Evolutionary conservation across 2,888 invertebrate species (phyloP).

Genomic region (Acrobasis suavella): DNA sequence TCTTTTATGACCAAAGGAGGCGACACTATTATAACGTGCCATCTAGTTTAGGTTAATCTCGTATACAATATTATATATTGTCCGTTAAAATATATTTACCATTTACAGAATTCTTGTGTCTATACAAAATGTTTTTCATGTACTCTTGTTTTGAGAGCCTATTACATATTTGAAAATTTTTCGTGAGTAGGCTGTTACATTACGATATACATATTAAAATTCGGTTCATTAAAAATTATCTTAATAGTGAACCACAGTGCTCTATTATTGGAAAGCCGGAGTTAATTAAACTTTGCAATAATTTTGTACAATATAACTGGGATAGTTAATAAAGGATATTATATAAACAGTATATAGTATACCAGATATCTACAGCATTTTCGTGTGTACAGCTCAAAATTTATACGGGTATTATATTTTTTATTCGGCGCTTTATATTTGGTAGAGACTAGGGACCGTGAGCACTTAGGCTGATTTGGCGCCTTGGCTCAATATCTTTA

Average conservation of each 20-base stretch:
- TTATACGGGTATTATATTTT: conserved; percentile 6
- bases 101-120: conserved; percentile 83
- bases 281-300: conserved; percentile 63
- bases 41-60: conserved; percentile 84
- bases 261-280: conserved; percentile 59
- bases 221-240: conserved; percentile 48
- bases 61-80: conserved; percentile 83
- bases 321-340: conserved; percentile 50
- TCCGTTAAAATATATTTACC: conserved; percentile 83
- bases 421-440: conserved; percentile 10
- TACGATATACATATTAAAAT: conserved; percentile 55
- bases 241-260: conserved; percentile 49
- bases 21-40: conserved; percentile 81
- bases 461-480: too few species aligned
- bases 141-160: conserved; percentile 84
- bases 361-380: conserved; percentile 46
- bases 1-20: conserved; percentile 76
- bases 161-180: conserved; percentile 76
- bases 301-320: conserved; percentile 68
- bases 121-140: conserved; percentile 82
- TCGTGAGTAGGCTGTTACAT: conserved; percentile 56
- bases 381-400: conserved; percentile 59
- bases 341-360: conserved; percentile 60
- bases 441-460: background rate
- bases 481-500: too few species aligned